Evolutionary conservation across 2,113 vertebrate species (phyloP).

Genomic region (Cisticola juncidis): DNA sequence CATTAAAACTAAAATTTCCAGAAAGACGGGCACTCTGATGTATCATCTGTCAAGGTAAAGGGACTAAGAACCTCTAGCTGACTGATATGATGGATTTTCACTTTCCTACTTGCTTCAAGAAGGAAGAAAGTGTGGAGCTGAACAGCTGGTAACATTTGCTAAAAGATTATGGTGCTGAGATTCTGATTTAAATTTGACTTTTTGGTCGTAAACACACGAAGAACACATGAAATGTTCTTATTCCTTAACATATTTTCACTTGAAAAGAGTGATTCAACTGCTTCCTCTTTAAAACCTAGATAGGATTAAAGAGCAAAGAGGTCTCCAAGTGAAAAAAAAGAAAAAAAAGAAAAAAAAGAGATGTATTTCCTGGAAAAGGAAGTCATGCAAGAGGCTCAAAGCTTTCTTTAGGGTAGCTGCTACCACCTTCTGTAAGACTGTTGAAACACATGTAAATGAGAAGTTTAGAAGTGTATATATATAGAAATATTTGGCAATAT

Average conservation of each 20-base stretch:
- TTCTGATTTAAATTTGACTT: slow-evolving; percentile 60
- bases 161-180: slow-evolving; percentile 47
- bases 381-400: background rate
- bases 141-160: slow-evolving; percentile 68
- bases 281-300: background rate
- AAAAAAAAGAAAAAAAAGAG: too few relatives aligned
- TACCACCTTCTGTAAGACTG: slow-evolving; percentile 64
- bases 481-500: background rate
- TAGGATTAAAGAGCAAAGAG: slow-evolving; percentile 2
- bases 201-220: slow-evolving; percentile 43
- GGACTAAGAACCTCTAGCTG: background rate
- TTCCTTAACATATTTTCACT: slow-evolving; percentile 14
- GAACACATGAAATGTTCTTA: slow-evolving; percentile 5
- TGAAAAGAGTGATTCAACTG: background rate
- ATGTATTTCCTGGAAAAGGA: background rate
- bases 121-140: slow-evolving; percentile 39
- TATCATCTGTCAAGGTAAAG: slow-evolving; percentile 56
- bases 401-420: slow-evolving; percentile 42
- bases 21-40: background rate
- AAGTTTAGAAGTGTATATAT: background rate
- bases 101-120: slow-evolving; percentile 32
- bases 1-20: slow-evolving; percentile 43
- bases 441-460: slow-evolving; percentile 58
- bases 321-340: background rate
- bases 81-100: slow-evolving; percentile 43